phyloP scores from a whole-genome alignment of 2,113 vertebrate species.

The Thunnus maccoyii region DNA sequence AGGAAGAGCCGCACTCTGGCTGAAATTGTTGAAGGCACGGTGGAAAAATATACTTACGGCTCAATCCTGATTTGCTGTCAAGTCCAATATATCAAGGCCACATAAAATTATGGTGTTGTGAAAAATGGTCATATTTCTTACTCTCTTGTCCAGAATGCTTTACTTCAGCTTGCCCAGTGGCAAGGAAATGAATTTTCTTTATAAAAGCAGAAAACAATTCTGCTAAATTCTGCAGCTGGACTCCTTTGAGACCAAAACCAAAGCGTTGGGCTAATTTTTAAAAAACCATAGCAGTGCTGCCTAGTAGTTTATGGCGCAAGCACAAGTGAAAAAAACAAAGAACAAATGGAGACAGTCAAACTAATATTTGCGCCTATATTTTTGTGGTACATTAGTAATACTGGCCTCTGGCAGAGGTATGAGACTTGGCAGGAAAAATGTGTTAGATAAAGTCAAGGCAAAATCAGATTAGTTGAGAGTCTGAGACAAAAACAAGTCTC shows the following conservation, averaged over 20 bases:
- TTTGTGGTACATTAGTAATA: constrained; percentile 4
- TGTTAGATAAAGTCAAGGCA: constrained; percentile 16
- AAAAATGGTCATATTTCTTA: constrained; percentile 50
- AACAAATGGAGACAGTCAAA: background rate
- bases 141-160: constrained; percentile 43
- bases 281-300: constrained; percentile 8
- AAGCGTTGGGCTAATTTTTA: constrained; percentile 11
- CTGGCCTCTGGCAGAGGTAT: constrained; percentile 35
- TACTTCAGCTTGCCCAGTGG: constrained; percentile 44
- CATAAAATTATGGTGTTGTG: constrained; percentile 56
- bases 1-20: constrained; percentile 30
- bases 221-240: background rate
- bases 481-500: constrained; percentile 31
- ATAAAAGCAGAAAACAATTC: constrained; percentile 6
- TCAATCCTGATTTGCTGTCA: constrained; percentile 72
- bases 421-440: constrained; percentile 16
- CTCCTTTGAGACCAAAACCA: constrained; percentile 17
- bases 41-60: constrained; percentile 58
- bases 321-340: background rate
- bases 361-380: constrained; percentile 20
- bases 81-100: constrained; percentile 66
- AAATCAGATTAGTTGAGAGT: constrained; percentile 27
- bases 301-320: background rate
- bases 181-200: constrained; percentile 45
- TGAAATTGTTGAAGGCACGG: constrained; percentile 35